phyloP scores from a whole-genome alignment of 92 coral and sea anemone species.

The Diadumene lineata region DNA sequence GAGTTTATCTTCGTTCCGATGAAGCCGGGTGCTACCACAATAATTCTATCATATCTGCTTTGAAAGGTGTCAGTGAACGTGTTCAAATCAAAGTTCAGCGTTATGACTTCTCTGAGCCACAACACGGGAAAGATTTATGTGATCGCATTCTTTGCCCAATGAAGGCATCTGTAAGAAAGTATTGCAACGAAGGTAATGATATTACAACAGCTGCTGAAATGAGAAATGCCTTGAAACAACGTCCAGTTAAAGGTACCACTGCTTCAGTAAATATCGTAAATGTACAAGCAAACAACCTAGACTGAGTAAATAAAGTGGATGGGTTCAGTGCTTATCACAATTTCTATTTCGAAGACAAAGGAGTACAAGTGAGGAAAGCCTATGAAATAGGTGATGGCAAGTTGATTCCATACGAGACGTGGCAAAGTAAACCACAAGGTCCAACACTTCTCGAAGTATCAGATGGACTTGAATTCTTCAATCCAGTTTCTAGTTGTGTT shows the following conservation, averaged over 20 bases:
- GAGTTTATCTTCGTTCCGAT: constrained; percentile 44
- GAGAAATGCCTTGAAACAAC: constrained; percentile 47
- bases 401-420: constrained; percentile 27
- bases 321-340: constrained; percentile 52
- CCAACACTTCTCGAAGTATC: constrained; percentile 36
- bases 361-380: constrained; percentile 63
- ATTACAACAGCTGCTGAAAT: constrained; percentile 46
- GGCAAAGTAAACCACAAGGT: constrained; percentile 52
- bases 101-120: constrained; percentile 65
- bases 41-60: constrained; percentile 37
- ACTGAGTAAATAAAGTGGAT: constrained; percentile 45
- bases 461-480: constrained; percentile 35
- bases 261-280: constrained; percentile 53
- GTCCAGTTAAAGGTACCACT: constrained; percentile 59
- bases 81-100: constrained; percentile 20
- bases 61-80: constrained; percentile 41
- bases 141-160: constrained; percentile 60
- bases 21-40: constrained; percentile 72
- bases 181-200: constrained; percentile 60
- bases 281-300: constrained; percentile 19
- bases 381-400: constrained; percentile 53
- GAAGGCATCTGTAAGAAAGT: constrained; percentile 36
- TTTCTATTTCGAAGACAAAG: constrained; percentile 34
- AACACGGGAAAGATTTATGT: constrained; percentile 58
- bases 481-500: constrained; percentile 22